Conservation (phyloP, 2,888 invertebrate species). For the Andrena minutula region DNA sequence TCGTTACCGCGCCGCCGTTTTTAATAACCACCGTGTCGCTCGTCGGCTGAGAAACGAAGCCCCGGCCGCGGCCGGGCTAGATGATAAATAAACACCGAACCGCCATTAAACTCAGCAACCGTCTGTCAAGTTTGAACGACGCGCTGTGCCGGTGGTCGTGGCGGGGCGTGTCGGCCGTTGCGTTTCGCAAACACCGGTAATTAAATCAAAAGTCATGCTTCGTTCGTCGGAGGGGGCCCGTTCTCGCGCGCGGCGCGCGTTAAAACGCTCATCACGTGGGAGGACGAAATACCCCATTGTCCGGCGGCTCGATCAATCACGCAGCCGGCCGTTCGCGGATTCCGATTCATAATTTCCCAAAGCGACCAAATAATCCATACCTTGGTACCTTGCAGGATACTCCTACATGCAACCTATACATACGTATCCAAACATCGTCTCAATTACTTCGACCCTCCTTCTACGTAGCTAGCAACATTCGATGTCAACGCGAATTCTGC, state of each 20-base stretch:
- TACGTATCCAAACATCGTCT: constrained; percentile 35
- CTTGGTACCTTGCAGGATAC: constrained; percentile 14
- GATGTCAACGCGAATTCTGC: constrained; percentile 39
- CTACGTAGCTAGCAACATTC: background rate
- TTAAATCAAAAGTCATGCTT: constrained; percentile 52
- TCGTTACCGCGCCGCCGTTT: constrained; percentile 27
- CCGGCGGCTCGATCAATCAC: constrained; percentile 51
- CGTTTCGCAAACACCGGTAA: constrained; percentile 53
- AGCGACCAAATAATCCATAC: constrained; percentile 34
- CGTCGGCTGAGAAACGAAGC: constrained; percentile 14
- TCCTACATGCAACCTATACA: background rate
- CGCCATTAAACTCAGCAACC: constrained; percentile 16
- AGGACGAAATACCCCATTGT: constrained; percentile 52
- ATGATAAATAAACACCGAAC: constrained; percentile 46
- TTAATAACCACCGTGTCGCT: constrained; percentile 42
- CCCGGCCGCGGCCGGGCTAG: background rate
- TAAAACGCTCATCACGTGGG: constrained; percentile 48
- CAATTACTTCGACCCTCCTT: constrained; percentile 33
- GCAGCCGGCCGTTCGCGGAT: constrained; percentile 27
- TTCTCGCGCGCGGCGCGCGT: constrained; percentile 3
- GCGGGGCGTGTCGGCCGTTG: constrained; percentile 20
- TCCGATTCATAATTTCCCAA: constrained; percentile 44
- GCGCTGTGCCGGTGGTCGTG: constrained; percentile 16
- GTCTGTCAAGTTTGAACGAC: constrained; percentile 29
- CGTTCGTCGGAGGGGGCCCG: background rate